A percentile compares a stretch with the other conserved stretches of the same genome.
Conservation (phyloP, 2,113 vertebrate genomes). For the Ursus arctos region DNA sequence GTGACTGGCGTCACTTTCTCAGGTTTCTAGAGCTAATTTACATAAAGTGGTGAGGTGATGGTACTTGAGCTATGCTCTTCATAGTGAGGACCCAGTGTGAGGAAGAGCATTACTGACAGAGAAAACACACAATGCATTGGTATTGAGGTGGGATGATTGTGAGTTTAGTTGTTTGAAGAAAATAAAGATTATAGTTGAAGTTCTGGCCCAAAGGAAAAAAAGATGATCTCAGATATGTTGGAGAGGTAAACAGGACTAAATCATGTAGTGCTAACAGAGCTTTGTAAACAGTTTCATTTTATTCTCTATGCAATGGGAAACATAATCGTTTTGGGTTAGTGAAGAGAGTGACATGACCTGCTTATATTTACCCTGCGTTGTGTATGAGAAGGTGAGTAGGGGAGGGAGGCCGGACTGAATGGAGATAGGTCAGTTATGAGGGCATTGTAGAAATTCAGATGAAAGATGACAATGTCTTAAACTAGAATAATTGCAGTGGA, state of each 20-base stretch:
- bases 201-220: neutral
- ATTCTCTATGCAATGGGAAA: neutral
- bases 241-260: neutral
- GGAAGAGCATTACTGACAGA: neutral
- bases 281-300: constrained; percentile 11
- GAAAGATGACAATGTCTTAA: neutral
- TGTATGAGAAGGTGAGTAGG: neutral
- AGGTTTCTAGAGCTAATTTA: neutral
- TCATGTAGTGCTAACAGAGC: neutral
- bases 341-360: neutral
- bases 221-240: neutral
- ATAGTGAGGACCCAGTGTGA: neutral
- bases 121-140: neutral
- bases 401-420: neutral
- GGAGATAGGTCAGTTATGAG: neutral
- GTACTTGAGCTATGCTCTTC: neutral
- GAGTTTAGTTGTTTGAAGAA: neutral
- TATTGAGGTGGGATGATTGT: neutral
- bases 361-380: neutral
- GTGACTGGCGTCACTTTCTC: neutral
- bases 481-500: neutral
- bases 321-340: neutral
- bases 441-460: neutral
- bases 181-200: neutral
- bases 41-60: neutral